Conservation (phyloP, 2,888 invertebrate genomes). For the Muscina levida region DNA sequence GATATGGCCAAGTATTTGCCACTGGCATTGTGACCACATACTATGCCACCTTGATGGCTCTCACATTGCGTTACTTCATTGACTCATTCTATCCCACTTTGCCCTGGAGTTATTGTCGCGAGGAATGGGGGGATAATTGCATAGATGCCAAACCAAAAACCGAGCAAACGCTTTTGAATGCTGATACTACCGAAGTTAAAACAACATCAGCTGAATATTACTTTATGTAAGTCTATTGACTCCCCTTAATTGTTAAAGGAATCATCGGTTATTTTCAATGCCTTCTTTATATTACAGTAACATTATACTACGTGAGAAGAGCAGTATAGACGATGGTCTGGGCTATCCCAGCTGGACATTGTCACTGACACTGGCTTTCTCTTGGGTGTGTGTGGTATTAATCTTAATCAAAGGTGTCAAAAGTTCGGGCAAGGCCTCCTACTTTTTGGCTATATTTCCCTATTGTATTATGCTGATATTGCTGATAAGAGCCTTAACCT, state of each 20-base stretch:
- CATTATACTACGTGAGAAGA: slow-evolving; percentile 81
- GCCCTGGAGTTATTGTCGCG: slow-evolving; percentile 84
- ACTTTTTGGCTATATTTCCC: slow-evolving; percentile 86
- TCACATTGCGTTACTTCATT: slow-evolving; percentile 84
- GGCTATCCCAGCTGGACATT: slow-evolving; percentile 82
- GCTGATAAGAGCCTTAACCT: slow-evolving; percentile 82
- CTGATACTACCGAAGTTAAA: slow-evolving; percentile 61
- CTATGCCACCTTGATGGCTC: slow-evolving; percentile 85
- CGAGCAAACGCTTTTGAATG: slow-evolving; percentile 44
- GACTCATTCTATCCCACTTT: slow-evolving; percentile 83
- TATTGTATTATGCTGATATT: slow-evolving; percentile 83
- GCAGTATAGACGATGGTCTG: slow-evolving; percentile 81
- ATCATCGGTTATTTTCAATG: not conserved
- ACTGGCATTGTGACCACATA: slow-evolving; percentile 83
- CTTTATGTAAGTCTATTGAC: slow-evolving; percentile 77
- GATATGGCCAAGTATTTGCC: slow-evolving; percentile 82
- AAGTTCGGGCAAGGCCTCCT: slow-evolving; percentile 84
- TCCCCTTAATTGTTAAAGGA: not conserved
- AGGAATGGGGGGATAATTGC: slow-evolving; percentile 81
- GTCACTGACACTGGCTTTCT: slow-evolving; percentile 80
- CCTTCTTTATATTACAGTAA: slow-evolving; percentile 75
- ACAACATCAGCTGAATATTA: slow-evolving; percentile 79
- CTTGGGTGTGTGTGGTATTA: slow-evolving; percentile 81
- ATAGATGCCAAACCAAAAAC: slow-evolving; percentile 72
- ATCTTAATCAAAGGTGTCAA: slow-evolving; percentile 82